phyloP scores from a whole-genome alignment of 2,888 invertebrate genomes.

The Euzophera pinguis region DNA sequence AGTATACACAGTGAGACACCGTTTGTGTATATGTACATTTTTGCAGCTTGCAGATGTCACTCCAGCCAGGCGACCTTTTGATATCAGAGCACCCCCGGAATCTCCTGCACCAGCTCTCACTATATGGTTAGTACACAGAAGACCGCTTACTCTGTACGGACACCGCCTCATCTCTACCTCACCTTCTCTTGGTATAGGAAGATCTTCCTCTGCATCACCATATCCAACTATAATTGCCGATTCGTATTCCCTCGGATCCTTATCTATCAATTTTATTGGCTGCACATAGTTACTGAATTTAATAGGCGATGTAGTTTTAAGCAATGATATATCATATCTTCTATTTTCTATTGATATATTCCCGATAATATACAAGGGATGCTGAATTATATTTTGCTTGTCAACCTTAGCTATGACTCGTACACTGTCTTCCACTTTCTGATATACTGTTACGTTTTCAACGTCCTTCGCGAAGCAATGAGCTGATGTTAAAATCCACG shows the following conservation, averaged over 20 bases:
- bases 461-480: slow-evolving; percentile 27
- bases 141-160: neutral
- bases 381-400: slow-evolving; percentile 5
- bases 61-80: slow-evolving; percentile 26
- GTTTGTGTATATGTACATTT: slow-evolving; percentile 11
- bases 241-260: slow-evolving; percentile 4
- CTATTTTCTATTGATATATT: neutral
- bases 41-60: slow-evolving; percentile 27
- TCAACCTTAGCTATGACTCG: slow-evolving; percentile 17
- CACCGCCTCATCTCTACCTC: slow-evolving; percentile 23
- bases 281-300: slow-evolving; percentile 19
- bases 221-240: slow-evolving; percentile 29
- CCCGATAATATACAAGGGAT: neutral
- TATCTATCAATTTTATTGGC: slow-evolving; percentile 21
- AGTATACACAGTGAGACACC: slow-evolving; percentile 26
- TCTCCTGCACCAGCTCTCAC: slow-evolving; percentile 29
- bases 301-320: slow-evolving; percentile 25
- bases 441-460: slow-evolving; percentile 11
- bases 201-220: slow-evolving; percentile 20
- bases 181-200: slow-evolving; percentile 27
- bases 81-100: slow-evolving; percentile 33
- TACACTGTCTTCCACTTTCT: slow-evolving; percentile 7
- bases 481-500: slow-evolving; percentile 32
- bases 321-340: slow-evolving; percentile 28
- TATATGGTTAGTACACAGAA: slow-evolving; percentile 26